A percentile compares a stretch with the other conserved stretches of the same genome.
Evolutionary conservation across 2,113 vertebrate species (phyloP).

Genomic region (Equus quagga): DNA sequence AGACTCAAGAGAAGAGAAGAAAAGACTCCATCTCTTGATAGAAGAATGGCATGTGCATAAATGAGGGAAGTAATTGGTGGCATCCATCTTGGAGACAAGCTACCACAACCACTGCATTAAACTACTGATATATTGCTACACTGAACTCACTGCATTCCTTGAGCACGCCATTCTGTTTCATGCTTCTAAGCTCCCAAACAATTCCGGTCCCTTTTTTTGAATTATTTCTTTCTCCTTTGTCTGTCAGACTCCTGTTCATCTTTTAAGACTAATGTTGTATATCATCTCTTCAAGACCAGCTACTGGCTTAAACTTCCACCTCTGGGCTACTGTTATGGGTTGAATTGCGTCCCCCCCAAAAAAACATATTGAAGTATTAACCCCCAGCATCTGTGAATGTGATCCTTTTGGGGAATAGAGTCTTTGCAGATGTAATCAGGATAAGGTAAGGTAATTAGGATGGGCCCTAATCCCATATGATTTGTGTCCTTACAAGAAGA

Average conservation of each 20-base stretch:
- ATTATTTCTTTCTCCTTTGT: neutral
- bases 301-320: neutral
- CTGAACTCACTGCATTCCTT: neutral
- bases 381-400: neutral
- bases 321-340: neutral
- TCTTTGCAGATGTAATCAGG: neutral
- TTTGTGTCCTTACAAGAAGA: neutral
- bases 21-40: neutral
- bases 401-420: neutral
- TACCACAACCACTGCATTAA: neutral
- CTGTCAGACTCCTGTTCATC: neutral
- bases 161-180: neutral
- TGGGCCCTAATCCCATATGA: neutral
- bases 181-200: neutral
- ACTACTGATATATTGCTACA: no score
- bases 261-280: neutral
- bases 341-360: neutral
- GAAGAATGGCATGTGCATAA: neutral
- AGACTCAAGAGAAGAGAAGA: neutral
- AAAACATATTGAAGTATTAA: neutral
- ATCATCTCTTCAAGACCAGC: neutral
- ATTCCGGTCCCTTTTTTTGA: neutral
- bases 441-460: neutral
- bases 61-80: neutral
- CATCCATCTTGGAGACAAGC: neutral